phyloP scores from a whole-genome alignment of 2,888 invertebrate genomes.

The Ashinkailepas kermadecensis region DNA sequence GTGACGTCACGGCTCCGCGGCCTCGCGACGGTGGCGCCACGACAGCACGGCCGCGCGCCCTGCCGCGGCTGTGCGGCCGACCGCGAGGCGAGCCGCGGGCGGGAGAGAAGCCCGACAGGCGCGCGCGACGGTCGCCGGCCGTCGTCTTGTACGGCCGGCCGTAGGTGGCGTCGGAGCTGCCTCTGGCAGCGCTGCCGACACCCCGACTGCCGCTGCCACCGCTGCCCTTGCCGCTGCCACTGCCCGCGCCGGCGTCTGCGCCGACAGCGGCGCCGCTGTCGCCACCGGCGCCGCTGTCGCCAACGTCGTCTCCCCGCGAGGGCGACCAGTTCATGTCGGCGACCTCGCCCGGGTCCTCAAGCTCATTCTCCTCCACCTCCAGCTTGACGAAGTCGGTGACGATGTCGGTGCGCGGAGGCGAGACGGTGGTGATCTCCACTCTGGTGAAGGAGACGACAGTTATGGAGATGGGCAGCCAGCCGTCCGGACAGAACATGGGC shows the following conservation, averaged over 20 bases:
- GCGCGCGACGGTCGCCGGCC: background rate
- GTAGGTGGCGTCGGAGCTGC: background rate
- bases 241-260: background rate
- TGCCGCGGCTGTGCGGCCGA: background rate
- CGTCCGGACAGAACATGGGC: too few species aligned
- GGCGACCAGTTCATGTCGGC: background rate
- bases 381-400: conserved; percentile 5
- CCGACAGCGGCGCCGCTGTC: background rate
- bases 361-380: conserved; percentile 15
- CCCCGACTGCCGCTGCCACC: too few species aligned
- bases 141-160: conserved; percentile 1
- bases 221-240: too few species aligned
- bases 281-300: background rate
- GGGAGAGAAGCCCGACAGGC: background rate
- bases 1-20: too few species aligned
- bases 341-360: background rate
- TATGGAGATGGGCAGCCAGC: too few species aligned
- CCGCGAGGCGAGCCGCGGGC: background rate
- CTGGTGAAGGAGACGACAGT: background rate
- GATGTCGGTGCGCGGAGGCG: background rate
- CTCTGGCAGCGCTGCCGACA: too few species aligned
- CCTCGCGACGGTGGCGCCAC: background rate
- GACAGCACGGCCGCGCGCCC: background rate
- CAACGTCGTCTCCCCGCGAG: background rate
- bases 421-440: background rate